Conservation (phyloP, 1,140 invertebrate genomes). For the Aleiodes sp. region DNA sequence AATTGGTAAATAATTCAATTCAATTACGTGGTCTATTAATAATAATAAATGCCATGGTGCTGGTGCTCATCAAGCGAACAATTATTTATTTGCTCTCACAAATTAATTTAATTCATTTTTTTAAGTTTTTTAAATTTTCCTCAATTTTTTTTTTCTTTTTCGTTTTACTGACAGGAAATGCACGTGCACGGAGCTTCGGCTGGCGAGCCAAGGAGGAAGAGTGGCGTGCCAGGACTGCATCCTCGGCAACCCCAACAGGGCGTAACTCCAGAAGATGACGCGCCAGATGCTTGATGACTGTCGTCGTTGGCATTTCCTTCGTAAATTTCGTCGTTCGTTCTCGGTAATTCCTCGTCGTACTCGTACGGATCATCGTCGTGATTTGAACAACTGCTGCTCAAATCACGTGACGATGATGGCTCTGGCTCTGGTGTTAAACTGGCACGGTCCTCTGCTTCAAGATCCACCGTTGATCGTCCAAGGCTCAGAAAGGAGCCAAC, state of each 20-base stretch:
- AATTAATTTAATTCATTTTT: not conserved
- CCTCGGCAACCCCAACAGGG: slow-evolving; percentile 50
- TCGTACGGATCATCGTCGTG: slow-evolving; percentile 66
- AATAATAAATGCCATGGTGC: too few relatives aligned
- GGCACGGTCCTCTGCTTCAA: slow-evolving; percentile 25
- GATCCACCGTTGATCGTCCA: not conserved
- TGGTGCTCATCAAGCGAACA: too few relatives aligned
- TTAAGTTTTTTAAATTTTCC: slow-evolving; percentile 18
- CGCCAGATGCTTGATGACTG: slow-evolving; percentile 34
- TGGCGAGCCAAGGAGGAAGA: slow-evolving; percentile 56
- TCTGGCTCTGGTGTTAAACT: slow-evolving; percentile 19
- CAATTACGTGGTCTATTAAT: too few relatives aligned
- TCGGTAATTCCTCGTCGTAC: slow-evolving; percentile 66
- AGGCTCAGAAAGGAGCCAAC: slow-evolving; percentile 17
- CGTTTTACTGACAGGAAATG: slow-evolving; percentile 50
- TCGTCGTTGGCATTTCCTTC: slow-evolving; percentile 31
- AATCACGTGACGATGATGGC: slow-evolving; percentile 19
- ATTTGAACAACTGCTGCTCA: slow-evolving; percentile 28
- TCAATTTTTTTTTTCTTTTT: slow-evolving; percentile 7
- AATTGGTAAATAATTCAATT: too few relatives aligned
- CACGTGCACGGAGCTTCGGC: slow-evolving; percentile 54
- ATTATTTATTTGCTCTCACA: too few relatives aligned
- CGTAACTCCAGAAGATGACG: slow-evolving; percentile 32
- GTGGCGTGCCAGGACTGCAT: slow-evolving; percentile 45
- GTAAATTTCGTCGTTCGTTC: slow-evolving; percentile 16